Evolutionary conservation across 2,797 vertebrate species (phyloP).

Genomic region (Eupleurogrammus muticus): DNA sequence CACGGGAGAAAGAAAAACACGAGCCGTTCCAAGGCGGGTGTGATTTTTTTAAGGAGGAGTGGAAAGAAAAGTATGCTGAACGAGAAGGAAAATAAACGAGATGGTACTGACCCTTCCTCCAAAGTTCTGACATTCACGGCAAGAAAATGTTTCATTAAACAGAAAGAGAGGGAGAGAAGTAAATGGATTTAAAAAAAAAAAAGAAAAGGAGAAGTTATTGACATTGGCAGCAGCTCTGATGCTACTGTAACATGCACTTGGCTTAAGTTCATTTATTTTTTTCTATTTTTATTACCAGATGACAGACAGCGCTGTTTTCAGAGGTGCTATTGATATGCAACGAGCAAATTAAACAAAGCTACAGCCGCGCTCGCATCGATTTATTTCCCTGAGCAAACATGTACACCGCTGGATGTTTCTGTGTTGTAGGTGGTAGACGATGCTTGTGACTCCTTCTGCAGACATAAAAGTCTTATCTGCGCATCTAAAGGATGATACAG

Average conservation of each 20-base stretch:
- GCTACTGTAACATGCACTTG: slow-evolving; percentile 32
- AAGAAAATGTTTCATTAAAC: slow-evolving; percentile 50
- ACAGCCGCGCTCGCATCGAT: not conserved
- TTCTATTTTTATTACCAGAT: slow-evolving; percentile 2
- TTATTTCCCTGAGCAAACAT: slow-evolving; percentile 19
- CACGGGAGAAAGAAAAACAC: slow-evolving; percentile 43
- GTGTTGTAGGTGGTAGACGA: not conserved
- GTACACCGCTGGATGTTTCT: not conserved
- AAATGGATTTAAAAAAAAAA: not conserved
- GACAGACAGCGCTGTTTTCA: slow-evolving; percentile 24
- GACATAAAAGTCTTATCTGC: not conserved
- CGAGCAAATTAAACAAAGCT: slow-evolving; percentile 22
- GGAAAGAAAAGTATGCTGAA: slow-evolving; percentile 55
- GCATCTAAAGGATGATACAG: not conserved
- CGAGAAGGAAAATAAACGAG: slow-evolving; percentile 64
- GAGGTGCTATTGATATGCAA: slow-evolving; percentile 3
- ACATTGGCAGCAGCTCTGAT: slow-evolving; percentile 29
- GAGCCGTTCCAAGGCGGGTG: slow-evolving; percentile 54
- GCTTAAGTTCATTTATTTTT: slow-evolving; percentile 1
- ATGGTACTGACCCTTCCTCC: slow-evolving; percentile 51
- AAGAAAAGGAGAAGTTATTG: slow-evolving; percentile 23
- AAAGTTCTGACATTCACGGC: slow-evolving; percentile 56
- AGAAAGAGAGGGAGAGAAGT: slow-evolving; percentile 12
- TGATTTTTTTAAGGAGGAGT: slow-evolving; percentile 61
- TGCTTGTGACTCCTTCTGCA: not conserved